A percentile compares a stretch with the other conserved stretches of the same genome.
Evolutionary conservation across 35 echinoderm and acorn worm species (phyloP).

Genomic region (Eucidaris tribuloides): DNA sequence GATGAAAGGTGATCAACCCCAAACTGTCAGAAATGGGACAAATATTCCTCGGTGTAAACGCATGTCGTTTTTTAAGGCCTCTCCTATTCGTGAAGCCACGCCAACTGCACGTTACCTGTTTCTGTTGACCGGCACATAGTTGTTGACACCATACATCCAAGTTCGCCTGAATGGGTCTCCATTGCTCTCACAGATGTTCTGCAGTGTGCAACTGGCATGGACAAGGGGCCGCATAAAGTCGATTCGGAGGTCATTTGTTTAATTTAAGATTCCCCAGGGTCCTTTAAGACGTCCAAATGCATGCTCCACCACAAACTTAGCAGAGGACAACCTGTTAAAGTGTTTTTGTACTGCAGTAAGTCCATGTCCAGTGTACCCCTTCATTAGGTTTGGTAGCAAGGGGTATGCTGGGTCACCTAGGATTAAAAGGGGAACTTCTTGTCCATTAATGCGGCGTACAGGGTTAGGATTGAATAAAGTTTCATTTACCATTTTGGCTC

Average conservation of each 20-base stretch:
- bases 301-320: constrained; percentile 34
- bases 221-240: neutral
- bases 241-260: neutral
- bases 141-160: neutral
- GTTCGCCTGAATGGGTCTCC: neutral
- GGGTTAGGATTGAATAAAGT: neutral
- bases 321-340: constrained; percentile 23
- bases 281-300: constrained; percentile 50
- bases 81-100: neutral
- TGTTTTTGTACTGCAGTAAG: neutral
- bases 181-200: neutral
- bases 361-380: neutral
- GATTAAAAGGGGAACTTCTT: neutral
- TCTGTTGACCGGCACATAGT: neutral
- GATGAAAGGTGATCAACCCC: neutral
- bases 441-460: neutral
- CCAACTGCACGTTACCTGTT: too few relatives aligned
- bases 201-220: neutral
- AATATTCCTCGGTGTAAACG: neutral
- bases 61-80: too few relatives aligned
- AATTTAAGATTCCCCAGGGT: constrained; percentile 20
- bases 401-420: constrained; percentile 51
- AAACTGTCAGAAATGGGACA: neutral
- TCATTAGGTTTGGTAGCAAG: constrained; percentile 30
- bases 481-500: too few relatives aligned